Conservation (phyloP, 1,140 invertebrate genomes). For the Coelopa frigida region DNA sequence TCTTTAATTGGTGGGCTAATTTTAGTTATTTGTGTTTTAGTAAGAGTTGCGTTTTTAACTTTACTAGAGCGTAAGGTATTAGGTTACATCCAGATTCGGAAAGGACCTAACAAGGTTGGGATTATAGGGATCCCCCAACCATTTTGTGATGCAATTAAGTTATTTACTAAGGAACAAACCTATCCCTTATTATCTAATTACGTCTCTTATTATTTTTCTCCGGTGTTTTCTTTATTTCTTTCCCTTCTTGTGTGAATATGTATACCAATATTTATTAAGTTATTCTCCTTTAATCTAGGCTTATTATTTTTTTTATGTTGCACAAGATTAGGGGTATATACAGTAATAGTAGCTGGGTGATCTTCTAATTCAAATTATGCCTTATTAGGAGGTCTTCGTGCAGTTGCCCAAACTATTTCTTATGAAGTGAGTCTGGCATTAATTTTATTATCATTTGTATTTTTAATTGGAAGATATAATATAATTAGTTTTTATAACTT, state of each 20-base stretch:
- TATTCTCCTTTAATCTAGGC: constrained; percentile 36
- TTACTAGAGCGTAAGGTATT: no score
- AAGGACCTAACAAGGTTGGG: constrained; percentile 61
- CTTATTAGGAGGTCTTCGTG: no score
- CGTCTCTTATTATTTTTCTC: constrained; percentile 51
- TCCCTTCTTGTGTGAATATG: constrained; percentile 49
- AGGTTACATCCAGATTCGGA: constrained; percentile 61
- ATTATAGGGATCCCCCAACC: constrained; percentile 56
- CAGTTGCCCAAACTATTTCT: no score
- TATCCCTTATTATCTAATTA: constrained; percentile 48
- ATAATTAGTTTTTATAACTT: constrained; percentile 27
- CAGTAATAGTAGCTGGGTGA: constrained; percentile 46
- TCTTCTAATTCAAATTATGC: no score
- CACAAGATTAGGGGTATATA: constrained; percentile 46
- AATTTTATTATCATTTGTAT: constrained; percentile 27
- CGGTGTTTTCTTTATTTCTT: constrained; percentile 51
- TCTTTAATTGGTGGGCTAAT: constrained; percentile 43
- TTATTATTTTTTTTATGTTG: no score
- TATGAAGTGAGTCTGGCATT: constrained; percentile 34
- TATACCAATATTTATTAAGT: constrained; percentile 44
- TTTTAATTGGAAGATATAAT: constrained; percentile 30
- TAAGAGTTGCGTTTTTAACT: no score
- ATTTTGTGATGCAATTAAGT: constrained; percentile 60
- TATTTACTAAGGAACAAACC: constrained; percentile 54
- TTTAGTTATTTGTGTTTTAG: no score